phyloP scores from a whole-genome alignment of 2,797 vertebrate species.

The Rhinophrynus dorsalis region DNA sequence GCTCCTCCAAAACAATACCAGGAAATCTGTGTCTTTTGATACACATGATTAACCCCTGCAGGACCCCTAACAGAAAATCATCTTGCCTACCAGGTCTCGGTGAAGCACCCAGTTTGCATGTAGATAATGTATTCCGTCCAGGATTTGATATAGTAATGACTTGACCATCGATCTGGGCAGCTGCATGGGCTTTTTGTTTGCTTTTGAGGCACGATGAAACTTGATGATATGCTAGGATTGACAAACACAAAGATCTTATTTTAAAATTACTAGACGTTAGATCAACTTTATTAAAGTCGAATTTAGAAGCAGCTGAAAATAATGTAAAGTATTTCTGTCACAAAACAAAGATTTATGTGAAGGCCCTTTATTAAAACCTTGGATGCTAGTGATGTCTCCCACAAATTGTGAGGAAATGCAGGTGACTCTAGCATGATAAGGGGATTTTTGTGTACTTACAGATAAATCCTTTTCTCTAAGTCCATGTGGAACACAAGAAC shows the following conservation, averaged over 20 bases:
- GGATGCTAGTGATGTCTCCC: too few species aligned
- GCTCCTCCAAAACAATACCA: slow-evolving; percentile 55
- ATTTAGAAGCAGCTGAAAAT: too few species aligned
- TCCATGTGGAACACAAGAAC: too few species aligned
- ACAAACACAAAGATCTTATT: slow-evolving; percentile 58
- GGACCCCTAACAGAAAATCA: background rate
- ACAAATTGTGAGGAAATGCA: too few species aligned
- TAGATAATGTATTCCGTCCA: slow-evolving; percentile 83
- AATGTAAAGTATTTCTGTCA: too few species aligned
- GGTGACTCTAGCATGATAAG: too few species aligned
- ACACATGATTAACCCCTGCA: slow-evolving; percentile 30
- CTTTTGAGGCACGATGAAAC: slow-evolving; percentile 83
- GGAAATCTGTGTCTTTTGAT: slow-evolving; percentile 54
- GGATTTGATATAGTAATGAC: slow-evolving; percentile 80
- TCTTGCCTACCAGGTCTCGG: slow-evolving; percentile 73
- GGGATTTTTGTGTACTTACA: too few species aligned
- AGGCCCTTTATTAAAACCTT: too few species aligned
- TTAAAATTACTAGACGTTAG: background rate
- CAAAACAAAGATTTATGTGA: too few species aligned
- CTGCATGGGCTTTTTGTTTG: slow-evolving; percentile 84
- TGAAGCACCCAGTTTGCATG: slow-evolving; percentile 83
- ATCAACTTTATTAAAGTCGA: too few species aligned
- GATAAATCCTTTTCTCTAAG: too few species aligned
- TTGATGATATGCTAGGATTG: slow-evolving; percentile 81
- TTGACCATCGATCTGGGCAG: slow-evolving; percentile 82